A percentile compares a stretch with the other conserved stretches of the same genome.
Evolutionary conservation across 2,113 vertebrate species (phyloP).

Genomic region (Felis chaus): DNA sequence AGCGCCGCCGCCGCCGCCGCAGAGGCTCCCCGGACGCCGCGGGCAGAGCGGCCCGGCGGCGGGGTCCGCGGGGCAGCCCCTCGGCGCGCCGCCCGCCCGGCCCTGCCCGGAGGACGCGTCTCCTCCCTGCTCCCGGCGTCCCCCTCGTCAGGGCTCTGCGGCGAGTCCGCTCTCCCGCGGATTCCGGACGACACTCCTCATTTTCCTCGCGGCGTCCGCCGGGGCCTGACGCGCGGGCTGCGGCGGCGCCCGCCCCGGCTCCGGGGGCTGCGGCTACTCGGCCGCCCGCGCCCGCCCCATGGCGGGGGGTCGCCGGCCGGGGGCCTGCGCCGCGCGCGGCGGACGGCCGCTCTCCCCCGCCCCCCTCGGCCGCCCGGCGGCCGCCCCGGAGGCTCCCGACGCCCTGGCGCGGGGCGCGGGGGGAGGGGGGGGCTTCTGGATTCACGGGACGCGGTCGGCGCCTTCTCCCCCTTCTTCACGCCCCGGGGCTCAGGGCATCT

Average conservation of each 20-base stretch:
- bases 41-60: slow-evolving; percentile 75
- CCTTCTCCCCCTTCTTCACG: slow-evolving; percentile 68
- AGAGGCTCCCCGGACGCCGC: slow-evolving; percentile 71
- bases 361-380: slow-evolving; percentile 43
- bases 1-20: slow-evolving; percentile 53
- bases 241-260: slow-evolving; percentile 54
- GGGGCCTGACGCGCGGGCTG: slow-evolving; percentile 69
- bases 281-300: slow-evolving; percentile 82
- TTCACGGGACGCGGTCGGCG: slow-evolving; percentile 48
- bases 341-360: slow-evolving; percentile 43
- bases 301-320: slow-evolving; percentile 72
- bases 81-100: slow-evolving; percentile 74
- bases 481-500: slow-evolving; percentile 81
- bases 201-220: slow-evolving; percentile 56
- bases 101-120: slow-evolving; percentile 70
- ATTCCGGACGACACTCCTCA: slow-evolving; percentile 74
- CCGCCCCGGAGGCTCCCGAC: slow-evolving; percentile 35
- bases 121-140: slow-evolving; percentile 71
- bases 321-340: slow-evolving; percentile 63
- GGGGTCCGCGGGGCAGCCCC: slow-evolving; percentile 70
- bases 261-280: slow-evolving; percentile 67
- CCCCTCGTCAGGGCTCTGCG: slow-evolving; percentile 77
- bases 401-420: slow-evolving; percentile 28
- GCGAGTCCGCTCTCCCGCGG: neutral
- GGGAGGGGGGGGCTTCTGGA: neutral